These are phyloP conservation scores for Corythornis leucogaster DNA, from an alignment of 2,797 vertebrate species.

Conservation along the genomic window DNA sequence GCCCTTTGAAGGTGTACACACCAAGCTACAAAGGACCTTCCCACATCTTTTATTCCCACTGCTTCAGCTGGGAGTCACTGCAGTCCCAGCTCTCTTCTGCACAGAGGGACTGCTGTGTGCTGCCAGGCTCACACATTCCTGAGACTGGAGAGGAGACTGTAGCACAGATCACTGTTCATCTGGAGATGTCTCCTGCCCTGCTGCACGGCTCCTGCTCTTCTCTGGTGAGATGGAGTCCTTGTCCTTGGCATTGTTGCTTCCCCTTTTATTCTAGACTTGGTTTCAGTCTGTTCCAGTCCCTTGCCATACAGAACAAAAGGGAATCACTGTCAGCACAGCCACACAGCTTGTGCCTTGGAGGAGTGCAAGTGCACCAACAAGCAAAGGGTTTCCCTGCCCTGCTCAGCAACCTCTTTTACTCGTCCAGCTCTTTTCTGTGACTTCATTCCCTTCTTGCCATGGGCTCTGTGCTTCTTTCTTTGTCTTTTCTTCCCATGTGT, in stretches of 20 bases:
- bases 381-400: not conserved
- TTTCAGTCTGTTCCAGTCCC: not conserved
- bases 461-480: not conserved
- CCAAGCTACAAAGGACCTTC: not conserved
- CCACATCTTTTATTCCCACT: not conserved
- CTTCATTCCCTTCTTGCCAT: accelerated
- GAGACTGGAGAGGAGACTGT: not conserved
- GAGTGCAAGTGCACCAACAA: no score
- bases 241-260: not conserved
- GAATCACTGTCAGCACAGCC: accelerated
- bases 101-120: not conserved
- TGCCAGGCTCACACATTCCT: not conserved
- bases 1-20: not conserved
- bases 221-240: not conserved
- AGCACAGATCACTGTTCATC: not conserved
- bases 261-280: not conserved
- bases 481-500: not conserved
- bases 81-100: not conserved
- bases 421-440: accelerated
- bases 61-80: not conserved
- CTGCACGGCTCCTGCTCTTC: not conserved
- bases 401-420: not conserved
- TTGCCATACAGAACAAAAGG: not conserved
- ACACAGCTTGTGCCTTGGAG: not conserved
- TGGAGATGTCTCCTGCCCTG: not conserved